phyloP scores from a whole-genome alignment of 2,797 vertebrate species.

The Picus viridis region DNA sequence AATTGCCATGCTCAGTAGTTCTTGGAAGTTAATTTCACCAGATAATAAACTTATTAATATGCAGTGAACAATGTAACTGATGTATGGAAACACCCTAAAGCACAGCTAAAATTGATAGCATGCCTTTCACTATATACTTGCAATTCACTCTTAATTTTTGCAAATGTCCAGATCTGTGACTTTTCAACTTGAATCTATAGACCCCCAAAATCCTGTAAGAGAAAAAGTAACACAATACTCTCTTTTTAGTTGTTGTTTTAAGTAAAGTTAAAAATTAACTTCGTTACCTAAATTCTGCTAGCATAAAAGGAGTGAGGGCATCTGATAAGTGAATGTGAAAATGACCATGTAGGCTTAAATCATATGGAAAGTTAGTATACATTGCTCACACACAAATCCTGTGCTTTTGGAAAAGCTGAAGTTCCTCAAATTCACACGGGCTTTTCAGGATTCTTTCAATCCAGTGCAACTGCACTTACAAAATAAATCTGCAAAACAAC shows the following conservation, averaged over 20 bases:
- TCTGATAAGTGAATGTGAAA: not conserved
- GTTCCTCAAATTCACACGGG: not conserved
- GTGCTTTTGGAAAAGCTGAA: not conserved
- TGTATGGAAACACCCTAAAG: not conserved
- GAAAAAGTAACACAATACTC: not conserved
- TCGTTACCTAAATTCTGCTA: not conserved
- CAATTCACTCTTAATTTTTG: not conserved
- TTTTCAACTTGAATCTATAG: not conserved
- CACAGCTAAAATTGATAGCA: not conserved
- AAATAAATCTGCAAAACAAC: not conserved
- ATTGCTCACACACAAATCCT: not conserved
- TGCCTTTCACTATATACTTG: not conserved
- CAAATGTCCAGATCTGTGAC: not conserved
- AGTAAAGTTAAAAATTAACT: not conserved
- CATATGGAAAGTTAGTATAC: not conserved
- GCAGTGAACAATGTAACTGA: not conserved
- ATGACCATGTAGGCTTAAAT: not conserved
- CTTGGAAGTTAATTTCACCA: not conserved
- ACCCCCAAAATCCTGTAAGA: not conserved
- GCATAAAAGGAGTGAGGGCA: not conserved
- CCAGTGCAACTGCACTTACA: not conserved
- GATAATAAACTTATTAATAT: not conserved
- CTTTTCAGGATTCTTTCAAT: not conserved
- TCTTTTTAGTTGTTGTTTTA: not conserved
- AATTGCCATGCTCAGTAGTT: not conserved